A percentile compares a stretch with the other conserved stretches of the same genome.
Conservation (phyloP, 2,113 vertebrate species). For the Dasyornis broadbenti region DNA sequence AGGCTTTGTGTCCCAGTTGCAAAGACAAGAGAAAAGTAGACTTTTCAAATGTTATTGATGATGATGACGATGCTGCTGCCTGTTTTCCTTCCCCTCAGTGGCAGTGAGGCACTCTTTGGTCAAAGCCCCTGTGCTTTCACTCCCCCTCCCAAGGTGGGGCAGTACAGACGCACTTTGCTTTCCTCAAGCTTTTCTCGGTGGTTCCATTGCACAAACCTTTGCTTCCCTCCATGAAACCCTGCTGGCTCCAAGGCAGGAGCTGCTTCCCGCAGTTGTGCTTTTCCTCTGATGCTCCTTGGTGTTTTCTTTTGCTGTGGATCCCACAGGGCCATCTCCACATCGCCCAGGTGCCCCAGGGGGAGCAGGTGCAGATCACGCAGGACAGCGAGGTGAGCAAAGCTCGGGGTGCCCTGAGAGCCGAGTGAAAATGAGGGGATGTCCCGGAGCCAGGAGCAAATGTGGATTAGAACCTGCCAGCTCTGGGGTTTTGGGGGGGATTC, state of each 20-base stretch:
- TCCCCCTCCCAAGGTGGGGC: not conserved
- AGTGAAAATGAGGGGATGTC: accelerated
- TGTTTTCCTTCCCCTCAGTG: not conserved
- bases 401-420: too few relatives aligned
- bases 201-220: not conserved
- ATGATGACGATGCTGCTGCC: not conserved
- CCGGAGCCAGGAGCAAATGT: not conserved
- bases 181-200: not conserved
- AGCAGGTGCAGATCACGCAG: constrained; percentile 98
- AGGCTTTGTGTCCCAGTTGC: not conserved
- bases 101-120: not conserved
- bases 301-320: constrained; percentile 76
- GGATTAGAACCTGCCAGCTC: not conserved
- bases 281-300: constrained; percentile 73
- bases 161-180: not conserved
- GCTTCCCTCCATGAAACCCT: accelerated
- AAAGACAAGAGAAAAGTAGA: not conserved
- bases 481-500: too few relatives aligned
- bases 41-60: not conserved
- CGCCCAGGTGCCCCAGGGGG: constrained; percentile 96
- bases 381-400: constrained; percentile 88
- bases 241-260: not conserved
- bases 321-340: constrained; percentile 97
- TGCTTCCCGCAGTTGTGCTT: not conserved
- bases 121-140: not conserved